Evolutionary conservation across 2,113 vertebrate species (phyloP), one percentile per base, ranked within the genome.

Genomic region (Zosterops hypoxanthus): DNA sequence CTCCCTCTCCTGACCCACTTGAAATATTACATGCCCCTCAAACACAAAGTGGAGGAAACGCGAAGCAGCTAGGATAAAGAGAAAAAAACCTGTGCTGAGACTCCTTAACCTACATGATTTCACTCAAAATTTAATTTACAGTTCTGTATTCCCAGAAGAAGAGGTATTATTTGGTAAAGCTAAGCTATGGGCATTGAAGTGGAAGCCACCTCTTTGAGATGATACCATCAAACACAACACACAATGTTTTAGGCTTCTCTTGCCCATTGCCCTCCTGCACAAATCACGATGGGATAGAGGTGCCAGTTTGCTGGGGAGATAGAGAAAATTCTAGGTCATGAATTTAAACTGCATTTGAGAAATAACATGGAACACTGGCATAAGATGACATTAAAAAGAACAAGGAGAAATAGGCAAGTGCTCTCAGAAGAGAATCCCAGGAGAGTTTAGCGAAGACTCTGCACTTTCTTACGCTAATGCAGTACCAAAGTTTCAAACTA

Each of bases 1-100:
- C 93, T 97, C 87, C 93, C 93, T 25, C 89, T 91, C 70, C 91
- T 87, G 93, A 95, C 70, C n/a, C 73, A 60, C 68, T 24, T 75
- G 56, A 73, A 92, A 93, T 70, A 96, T 28, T 95, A 73, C 92
- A 93, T 5, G 56, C n/a, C 60, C 6, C 44, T 82, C 29, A 56
- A 79, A 42, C 36, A 78, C 6, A 25, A 33, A 72, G 42, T 9
- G 5, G 31, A 71, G 52, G 19, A 65, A 94, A 79, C 14, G 64
- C 0, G 0, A 82, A 82, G 50, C 5, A 84, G 19, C 14, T 19
- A 64, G 12, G 12, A 53, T 8, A n/a, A 65, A 6, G 20, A 71
- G 14, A 77, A 86, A 4, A 82, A 88, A 73, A 44, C 12, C 36
- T 39, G 4, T 13, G 16, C 17, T 44, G 59, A 79, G 31, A 41